phyloP scores from a whole-genome alignment of 2,113 vertebrate genomes.

The Trematocara variabile region DNA sequence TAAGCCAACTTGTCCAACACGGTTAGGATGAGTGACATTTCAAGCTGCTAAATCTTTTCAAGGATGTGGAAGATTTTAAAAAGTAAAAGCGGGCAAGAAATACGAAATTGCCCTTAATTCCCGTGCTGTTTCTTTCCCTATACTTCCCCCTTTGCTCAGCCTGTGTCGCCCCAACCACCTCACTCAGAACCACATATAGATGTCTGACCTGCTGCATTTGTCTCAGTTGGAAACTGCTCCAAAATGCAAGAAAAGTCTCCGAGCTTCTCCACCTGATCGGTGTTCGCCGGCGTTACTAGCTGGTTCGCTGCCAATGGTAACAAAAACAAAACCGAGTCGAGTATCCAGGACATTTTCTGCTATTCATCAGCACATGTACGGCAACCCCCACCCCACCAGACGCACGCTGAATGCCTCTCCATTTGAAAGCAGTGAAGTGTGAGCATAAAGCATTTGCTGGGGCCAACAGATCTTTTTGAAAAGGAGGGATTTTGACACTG shows the following conservation, averaged over 20 bases:
- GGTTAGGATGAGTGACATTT: conserved; percentile 64
- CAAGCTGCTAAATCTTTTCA: neutral
- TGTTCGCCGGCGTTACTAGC: neutral
- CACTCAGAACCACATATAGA: conserved; percentile 44
- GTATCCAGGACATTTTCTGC: conserved; percentile 55
- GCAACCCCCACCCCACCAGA: neutral
- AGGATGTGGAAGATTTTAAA: neutral
- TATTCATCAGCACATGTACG: conserved; percentile 52
- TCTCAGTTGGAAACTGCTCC: conserved; percentile 50
- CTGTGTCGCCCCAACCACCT: neutral
- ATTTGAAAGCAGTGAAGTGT: conserved; percentile 71
- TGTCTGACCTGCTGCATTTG: conserved; percentile 68
- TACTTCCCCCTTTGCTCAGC: neutral
- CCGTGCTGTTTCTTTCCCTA: neutral
- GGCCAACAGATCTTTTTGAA: conserved; percentile 72
- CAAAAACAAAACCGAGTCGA: conserved; percentile 43
- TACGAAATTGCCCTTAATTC: neutral
- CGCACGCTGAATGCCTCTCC: conserved; percentile 44
- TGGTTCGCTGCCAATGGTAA: neutral
- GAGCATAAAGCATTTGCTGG: conserved; percentile 74
- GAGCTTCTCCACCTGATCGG: conserved; percentile 38
- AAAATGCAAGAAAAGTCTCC: conserved; percentile 56
- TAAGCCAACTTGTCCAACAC: conserved; percentile 63
- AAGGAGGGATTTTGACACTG: conserved; percentile 56
- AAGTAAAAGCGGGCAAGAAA: neutral